These are phyloP conservation scores for Ptilodon capucinus DNA, from an alignment of 2,888 invertebrate genomes.

Conservation along the genomic window DNA sequence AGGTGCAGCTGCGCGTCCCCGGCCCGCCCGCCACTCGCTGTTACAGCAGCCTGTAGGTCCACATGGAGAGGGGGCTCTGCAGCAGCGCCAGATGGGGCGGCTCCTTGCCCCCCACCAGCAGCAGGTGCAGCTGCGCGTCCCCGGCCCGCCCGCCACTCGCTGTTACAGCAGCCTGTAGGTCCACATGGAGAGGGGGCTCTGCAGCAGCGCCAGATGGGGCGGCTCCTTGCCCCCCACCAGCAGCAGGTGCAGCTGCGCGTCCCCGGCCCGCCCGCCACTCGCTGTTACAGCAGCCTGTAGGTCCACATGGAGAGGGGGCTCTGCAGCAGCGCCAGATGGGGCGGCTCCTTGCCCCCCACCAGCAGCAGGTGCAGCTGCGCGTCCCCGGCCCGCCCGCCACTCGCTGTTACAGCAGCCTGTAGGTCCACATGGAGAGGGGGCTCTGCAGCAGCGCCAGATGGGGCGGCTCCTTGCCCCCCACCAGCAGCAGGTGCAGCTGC, in stretches of 20 bases:
- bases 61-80: constrained; percentile 89
- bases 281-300: too few species aligned
- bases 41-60: constrained; percentile 90
- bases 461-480: constrained; percentile 91
- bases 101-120: constrained; percentile 90
- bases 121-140: constrained; percentile 46
- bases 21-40: constrained; percentile 53
- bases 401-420: too few species aligned
- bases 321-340: constrained; percentile 89
- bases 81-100: constrained; percentile 89
- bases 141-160: constrained; percentile 51
- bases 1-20: constrained; percentile 45
- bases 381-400: constrained; percentile 47
- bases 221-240: constrained; percentile 91
- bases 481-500: constrained; percentile 69
- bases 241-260: constrained; percentile 51
- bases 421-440: constrained; percentile 91
- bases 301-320: constrained; percentile 91
- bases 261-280: constrained; percentile 49
- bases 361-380: constrained; percentile 66
- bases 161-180: too few species aligned
- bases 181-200: constrained; percentile 91
- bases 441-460: constrained; percentile 89
- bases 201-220: constrained; percentile 88
- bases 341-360: constrained; percentile 91